phyloP scores from a whole-genome alignment of 2,888 invertebrate genomes.

The Brachypterus glaber region DNA sequence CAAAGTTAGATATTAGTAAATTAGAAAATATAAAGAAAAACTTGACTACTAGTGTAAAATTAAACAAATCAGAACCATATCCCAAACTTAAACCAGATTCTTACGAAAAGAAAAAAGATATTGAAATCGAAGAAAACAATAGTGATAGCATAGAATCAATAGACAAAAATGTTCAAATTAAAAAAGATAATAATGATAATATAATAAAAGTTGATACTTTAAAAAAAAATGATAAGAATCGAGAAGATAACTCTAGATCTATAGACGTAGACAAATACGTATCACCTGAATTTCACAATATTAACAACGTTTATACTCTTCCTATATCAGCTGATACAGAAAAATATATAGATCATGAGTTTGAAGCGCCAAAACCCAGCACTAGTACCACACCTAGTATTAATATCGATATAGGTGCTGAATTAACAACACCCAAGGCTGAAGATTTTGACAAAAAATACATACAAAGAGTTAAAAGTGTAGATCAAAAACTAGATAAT shows the following conservation, averaged over 20 bases:
- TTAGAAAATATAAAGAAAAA: conserved; percentile 11
- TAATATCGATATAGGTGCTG: too few relatives aligned
- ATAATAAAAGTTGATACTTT: conserved; percentile 6
- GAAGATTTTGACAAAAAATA: conserved; percentile 47
- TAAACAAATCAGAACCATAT: conserved; percentile 9
- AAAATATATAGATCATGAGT: conserved; percentile 28
- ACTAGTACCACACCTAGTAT: too few relatives aligned
- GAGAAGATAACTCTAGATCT: conserved; percentile 29
- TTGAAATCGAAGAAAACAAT: background rate
- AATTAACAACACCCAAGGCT: conserved; percentile 47
- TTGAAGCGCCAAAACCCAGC: too few relatives aligned
- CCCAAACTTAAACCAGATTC: conserved; percentile 6
- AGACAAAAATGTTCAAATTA: conserved; percentile 5
- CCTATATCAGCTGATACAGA: conserved; percentile 41
- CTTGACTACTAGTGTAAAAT: conserved; percentile 2
- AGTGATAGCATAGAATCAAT: background rate
- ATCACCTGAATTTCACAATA: conserved; percentile 45
- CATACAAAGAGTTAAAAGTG: conserved; percentile 45
- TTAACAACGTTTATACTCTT: conserved; percentile 45
- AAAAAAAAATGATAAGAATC: conserved; percentile 10
- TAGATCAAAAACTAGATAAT: conserved; percentile 43
- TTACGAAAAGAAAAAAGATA: background rate
- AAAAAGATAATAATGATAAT: conserved; percentile 14
- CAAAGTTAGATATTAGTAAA: conserved; percentile 13
- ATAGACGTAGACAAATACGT: conserved; percentile 41